A percentile compares a stretch with the other conserved stretches of the same genome.
Evolutionary conservation across 2,797 vertebrate genomes (phyloP).

Genomic region (Carcharodon carcharias): DNA sequence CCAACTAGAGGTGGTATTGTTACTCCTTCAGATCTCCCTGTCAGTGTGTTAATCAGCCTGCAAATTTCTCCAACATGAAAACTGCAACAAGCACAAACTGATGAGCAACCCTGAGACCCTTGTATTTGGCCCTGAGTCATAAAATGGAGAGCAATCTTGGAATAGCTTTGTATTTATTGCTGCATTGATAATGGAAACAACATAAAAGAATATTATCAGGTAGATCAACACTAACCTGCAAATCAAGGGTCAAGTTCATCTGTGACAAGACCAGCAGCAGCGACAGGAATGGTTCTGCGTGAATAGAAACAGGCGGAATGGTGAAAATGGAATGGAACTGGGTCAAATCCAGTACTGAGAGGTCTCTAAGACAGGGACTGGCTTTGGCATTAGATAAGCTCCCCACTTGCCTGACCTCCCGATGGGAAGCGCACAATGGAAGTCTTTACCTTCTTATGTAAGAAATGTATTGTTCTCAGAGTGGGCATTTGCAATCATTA

Average conservation of each 20-base stretch:
- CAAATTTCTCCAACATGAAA: background rate
- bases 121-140: too few relatives aligned
- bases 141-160: background rate
- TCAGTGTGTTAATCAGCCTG: background rate
- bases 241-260: constrained; percentile 66
- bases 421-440: background rate
- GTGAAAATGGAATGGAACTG: background rate
- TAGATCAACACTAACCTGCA: constrained; percentile 55
- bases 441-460: background rate
- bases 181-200: background rate
- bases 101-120: background rate
- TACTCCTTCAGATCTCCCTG: background rate
- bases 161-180: background rate
- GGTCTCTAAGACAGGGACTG: background rate
- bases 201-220: too few relatives aligned
- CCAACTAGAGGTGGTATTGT: background rate
- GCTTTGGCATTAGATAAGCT: background rate
- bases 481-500: background rate
- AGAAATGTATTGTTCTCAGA: background rate
- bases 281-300: constrained; percentile 68
- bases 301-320: background rate
- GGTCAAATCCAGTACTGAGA: background rate
- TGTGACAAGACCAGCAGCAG: constrained; percentile 66
- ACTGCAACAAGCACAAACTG: background rate
- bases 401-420: background rate